Evolutionary conservation across 2,113 vertebrate genomes (phyloP), one percentile per base, ranked within the genome.

Genomic region (Aptenodytes forsteri): DNA sequence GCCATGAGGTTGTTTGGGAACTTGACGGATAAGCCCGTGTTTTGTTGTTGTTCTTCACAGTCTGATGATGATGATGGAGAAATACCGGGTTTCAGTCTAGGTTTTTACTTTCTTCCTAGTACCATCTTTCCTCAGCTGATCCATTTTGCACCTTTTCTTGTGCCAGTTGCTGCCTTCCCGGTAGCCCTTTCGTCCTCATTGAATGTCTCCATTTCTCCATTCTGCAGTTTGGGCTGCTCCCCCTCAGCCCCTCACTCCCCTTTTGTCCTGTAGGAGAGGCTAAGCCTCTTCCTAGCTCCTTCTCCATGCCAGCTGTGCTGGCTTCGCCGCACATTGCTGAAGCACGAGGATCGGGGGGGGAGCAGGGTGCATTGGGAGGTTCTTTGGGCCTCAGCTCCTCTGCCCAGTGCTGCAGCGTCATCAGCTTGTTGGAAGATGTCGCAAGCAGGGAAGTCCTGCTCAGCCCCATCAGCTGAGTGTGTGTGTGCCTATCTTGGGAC

Each of bases 191-290:
- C 2, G 4, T 72, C 65, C 38, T 47, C 42, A 4, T 0, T 30
- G 67, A n/a, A 19, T 6, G 30, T 55, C 75, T 78, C 38, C 17
- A 13, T 66, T 69, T 50, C 56, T 71, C 54, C 49, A 14, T 54
- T 21, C 66, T 64, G 36, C 38, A 49, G 16, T 36, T 42, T 47
- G 38, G 16, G 10, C n/a, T 65, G n/a, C 47, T 89, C 23, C 23
- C 6, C 11, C 49, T 56, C 44, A 56, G 32, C 44, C 29, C 34
- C 6, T 61, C 0, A 0, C 44, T 81, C n/a, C 46, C 25, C 8
- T 52, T 38, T 58, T 52, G 26, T 56, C 2, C 42, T 42, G 42
- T 42, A 42, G 42, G 42, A 42, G 42, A 42, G 42, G 0, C 44
- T 82, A 55, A 54, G 40, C 55, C 42, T 76, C 78, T 85, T 83